phyloP scores from a whole-genome alignment of 2,888 invertebrate genomes.

The Micropterix aruncella region DNA sequence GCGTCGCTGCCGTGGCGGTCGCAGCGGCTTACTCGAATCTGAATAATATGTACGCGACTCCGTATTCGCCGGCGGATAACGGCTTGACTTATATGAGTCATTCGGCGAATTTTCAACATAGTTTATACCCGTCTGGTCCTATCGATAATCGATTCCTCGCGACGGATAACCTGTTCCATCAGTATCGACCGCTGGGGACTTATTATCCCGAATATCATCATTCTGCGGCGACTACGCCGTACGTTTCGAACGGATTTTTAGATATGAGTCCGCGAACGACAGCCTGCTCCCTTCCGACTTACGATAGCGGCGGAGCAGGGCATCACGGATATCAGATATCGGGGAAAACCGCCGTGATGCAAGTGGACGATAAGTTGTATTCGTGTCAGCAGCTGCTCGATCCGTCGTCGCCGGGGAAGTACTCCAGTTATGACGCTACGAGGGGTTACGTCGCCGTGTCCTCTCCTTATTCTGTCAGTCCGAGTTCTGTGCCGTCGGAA shows the following conservation, averaged over 20 bases:
- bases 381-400: slow-evolving; percentile 43
- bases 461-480: slow-evolving; percentile 33
- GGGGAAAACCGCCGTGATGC: slow-evolving; percentile 23
- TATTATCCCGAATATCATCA: slow-evolving; percentile 71
- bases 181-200: slow-evolving; percentile 74
- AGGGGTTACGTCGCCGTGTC: slow-evolving; percentile 36
- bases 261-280: slow-evolving; percentile 54
- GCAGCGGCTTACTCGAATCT: slow-evolving; percentile 70
- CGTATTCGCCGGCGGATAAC: slow-evolving; percentile 53
- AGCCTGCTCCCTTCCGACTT: slow-evolving; percentile 44
- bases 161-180: slow-evolving; percentile 79
- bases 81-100: slow-evolving; percentile 52
- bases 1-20: slow-evolving; percentile 42
- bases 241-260: slow-evolving; percentile 72
- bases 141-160: slow-evolving; percentile 58
- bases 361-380: slow-evolving; percentile 44
- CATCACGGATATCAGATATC: slow-evolving; percentile 38
- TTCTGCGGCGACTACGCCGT: slow-evolving; percentile 46
- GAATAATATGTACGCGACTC: slow-evolving; percentile 66
- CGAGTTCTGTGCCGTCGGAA: slow-evolving; percentile 29
- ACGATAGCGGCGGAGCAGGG: slow-evolving; percentile 28
- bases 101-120: slow-evolving; percentile 47
- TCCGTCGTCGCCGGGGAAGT: slow-evolving; percentile 42
- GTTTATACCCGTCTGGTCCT: slow-evolving; percentile 28
- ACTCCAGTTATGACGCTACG: slow-evolving; percentile 41